Evolutionary conservation across 1,140 invertebrate genomes (phyloP), one percentile per base, ranked within the genome.

Genomic region (Homarus americanus): DNA sequence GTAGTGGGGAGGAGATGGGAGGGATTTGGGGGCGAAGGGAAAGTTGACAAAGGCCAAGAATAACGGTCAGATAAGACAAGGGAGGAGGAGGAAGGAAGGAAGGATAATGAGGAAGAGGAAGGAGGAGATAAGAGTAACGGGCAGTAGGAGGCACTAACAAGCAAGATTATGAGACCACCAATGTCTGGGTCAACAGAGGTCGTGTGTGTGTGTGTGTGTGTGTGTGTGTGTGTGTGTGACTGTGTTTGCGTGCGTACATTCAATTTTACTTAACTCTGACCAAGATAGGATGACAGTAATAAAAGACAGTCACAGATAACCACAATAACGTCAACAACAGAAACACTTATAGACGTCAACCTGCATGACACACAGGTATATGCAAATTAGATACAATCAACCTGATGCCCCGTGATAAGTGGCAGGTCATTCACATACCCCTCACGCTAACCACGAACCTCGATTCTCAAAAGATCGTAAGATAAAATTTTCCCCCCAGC

Each of bases 201-300:
- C 58, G 58, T 69, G 63, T 32, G 7, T 69, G n/a, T 69, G 63
- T 69, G 63, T 66, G 63, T 66, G 63, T 66, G 63, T 66, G 63
- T 28, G 63, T 66, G 63, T 66, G 63, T 66, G 63, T 69, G 63
- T 69, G 20, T 69, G 63, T 69, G 63, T 69, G 63, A 0, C 1
- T 66, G 63, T 66, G 24, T 66, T 2, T 28, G 24, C 28, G n/a
- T 66, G 24, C 28, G 63, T 66, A 12, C 1, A 5, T 66, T 0
- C 24, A 58, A n/a, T n/a, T n/a, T n/a, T n/a, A n/a, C n/a, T n/a
- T n/a, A n/a, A n/a, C n/a, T n/a, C n/a, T n/a, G n/a, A n/a, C n/a
- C n/a, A n/a, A n/a, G n/a, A n/a, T n/a, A n/a, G n/a, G n/a, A n/a
- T n/a, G n/a, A n/a, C n/a, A n/a, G n/a, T n/a, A n/a, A n/a, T n/a